Evolutionary conservation across 2,888 invertebrate genomes (phyloP).

Genomic region (Ethmia dodecea): DNA sequence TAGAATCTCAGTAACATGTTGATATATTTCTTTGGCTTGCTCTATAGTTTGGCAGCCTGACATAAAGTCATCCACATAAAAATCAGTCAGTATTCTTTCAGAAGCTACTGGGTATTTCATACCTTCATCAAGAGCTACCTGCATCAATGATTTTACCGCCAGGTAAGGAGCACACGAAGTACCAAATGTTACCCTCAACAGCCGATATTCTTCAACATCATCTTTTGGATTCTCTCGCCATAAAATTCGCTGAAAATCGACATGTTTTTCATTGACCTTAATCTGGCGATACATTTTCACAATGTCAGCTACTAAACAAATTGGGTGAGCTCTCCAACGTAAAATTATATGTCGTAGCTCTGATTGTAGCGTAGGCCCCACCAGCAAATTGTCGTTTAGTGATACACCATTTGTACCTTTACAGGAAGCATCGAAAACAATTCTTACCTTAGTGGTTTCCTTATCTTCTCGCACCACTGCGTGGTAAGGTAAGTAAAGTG

Average conservation of each 20-base stretch:
- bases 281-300: slow-evolving; percentile 18
- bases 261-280: slow-evolving; percentile 9
- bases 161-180: no score
- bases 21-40: slow-evolving; percentile 19
- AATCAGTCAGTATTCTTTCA: slow-evolving; percentile 10
- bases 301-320: slow-evolving; percentile 13
- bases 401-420: slow-evolving; percentile 5
- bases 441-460: not conserved
- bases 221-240: slow-evolving; percentile 12
- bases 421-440: no score
- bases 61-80: slow-evolving; percentile 21
- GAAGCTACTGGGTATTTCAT: slow-evolving; percentile 14
- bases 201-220: slow-evolving; percentile 12
- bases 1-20: slow-evolving; percentile 21
- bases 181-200: slow-evolving; percentile 20
- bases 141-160: slow-evolving; percentile 15
- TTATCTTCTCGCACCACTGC: not conserved
- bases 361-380: slow-evolving; percentile 18
- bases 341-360: slow-evolving; percentile 15
- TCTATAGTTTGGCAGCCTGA: slow-evolving; percentile 17
- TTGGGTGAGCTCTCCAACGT: slow-evolving; percentile 14
- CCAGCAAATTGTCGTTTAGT: slow-evolving; percentile 15
- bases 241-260: slow-evolving; percentile 15
- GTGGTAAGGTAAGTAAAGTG: not conserved
- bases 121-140: slow-evolving; percentile 15